Percentiles rank a stretch among this genome's conserved stretches.
Evolutionary conservation across 2,888 invertebrate genomes (phyloP).

Genomic region (Byasa hedistus): DNA sequence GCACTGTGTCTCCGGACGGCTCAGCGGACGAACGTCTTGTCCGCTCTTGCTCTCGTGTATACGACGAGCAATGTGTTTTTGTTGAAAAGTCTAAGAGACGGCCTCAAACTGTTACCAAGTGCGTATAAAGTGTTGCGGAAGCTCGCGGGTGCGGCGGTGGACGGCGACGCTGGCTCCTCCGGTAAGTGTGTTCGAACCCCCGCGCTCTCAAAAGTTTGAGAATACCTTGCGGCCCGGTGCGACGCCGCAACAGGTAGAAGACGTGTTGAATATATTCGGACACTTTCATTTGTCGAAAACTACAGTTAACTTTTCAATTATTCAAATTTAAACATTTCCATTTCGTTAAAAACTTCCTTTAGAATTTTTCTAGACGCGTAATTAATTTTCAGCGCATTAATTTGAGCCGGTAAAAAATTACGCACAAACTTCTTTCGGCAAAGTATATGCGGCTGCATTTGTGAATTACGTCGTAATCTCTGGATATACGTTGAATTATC

Average conservation of each 20-base stretch:
- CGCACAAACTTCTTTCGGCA: neutral
- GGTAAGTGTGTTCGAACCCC: slow-evolving; percentile 52
- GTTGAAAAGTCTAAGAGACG: slow-evolving; percentile 45
- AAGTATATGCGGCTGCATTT: neutral
- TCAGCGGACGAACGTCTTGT: slow-evolving; percentile 47
- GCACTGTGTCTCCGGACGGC: slow-evolving; percentile 51
- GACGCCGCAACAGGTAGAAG: slow-evolving; percentile 67
- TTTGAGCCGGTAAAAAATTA: neutral
- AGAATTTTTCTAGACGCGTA: neutral
- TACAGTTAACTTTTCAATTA: neutral
- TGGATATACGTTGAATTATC: neutral
- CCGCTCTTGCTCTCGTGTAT: slow-evolving; percentile 44
- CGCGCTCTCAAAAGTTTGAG: slow-evolving; percentile 64
- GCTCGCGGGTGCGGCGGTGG: slow-evolving; percentile 48
- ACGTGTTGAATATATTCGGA: slow-evolving; percentile 55
- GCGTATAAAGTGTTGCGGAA: slow-evolving; percentile 57
- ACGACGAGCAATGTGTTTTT: slow-evolving; percentile 51
- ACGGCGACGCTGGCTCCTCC: slow-evolving; percentile 47
- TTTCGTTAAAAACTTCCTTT: no score
- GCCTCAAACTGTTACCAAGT: slow-evolving; percentile 63
- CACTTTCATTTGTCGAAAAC: slow-evolving; percentile 7
- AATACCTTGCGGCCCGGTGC: slow-evolving; percentile 46
- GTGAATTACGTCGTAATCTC: neutral
- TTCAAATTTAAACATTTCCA: no score
- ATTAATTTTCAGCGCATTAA: neutral